phyloP scores from a whole-genome alignment of 2,888 invertebrate genomes.

The Cryptocephalus moraei region DNA sequence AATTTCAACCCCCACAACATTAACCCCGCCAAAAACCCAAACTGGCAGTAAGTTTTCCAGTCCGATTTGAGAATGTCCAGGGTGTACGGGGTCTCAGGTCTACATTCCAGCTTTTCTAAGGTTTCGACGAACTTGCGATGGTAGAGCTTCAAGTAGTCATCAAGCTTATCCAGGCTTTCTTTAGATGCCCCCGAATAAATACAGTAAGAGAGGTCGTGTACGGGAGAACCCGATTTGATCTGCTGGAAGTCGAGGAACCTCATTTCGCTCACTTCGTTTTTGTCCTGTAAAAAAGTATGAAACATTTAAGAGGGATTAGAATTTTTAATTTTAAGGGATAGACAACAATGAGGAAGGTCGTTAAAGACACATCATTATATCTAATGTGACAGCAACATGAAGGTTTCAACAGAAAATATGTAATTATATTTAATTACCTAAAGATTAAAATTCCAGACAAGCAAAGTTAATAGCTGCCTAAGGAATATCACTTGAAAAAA shows the following conservation, averaged over 20 bases:
- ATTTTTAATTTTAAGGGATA: no score
- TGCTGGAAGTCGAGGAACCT: conserved; percentile 14
- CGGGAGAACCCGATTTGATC: conserved; percentile 8
- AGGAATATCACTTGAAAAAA: no score
- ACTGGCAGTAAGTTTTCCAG: conserved; percentile 6
- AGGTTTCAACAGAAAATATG: no score
- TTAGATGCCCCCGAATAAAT: conserved; percentile 21
- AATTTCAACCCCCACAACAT: background rate
- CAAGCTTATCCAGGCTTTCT: conserved; percentile 16
- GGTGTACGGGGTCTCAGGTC: conserved; percentile 19
- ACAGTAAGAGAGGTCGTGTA: conserved; percentile 21
- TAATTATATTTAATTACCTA: no score
- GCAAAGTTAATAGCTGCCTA: no score
- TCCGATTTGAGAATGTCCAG: conserved; percentile 8
- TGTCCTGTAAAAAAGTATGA: no score
- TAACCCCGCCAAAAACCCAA: background rate
- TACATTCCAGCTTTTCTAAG: conserved; percentile 15
- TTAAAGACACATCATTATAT: no score
- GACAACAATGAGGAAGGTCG: no score
- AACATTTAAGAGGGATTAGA: no score
- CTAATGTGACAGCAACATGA: no score
- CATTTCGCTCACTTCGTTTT: background rate
- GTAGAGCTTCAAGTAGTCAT: conserved; percentile 20
- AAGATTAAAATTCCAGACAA: no score
- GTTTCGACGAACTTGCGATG: conserved; percentile 17